Evolutionary conservation across 2,888 invertebrate genomes (phyloP).

Genomic region (Agrotis clavis): DNA sequence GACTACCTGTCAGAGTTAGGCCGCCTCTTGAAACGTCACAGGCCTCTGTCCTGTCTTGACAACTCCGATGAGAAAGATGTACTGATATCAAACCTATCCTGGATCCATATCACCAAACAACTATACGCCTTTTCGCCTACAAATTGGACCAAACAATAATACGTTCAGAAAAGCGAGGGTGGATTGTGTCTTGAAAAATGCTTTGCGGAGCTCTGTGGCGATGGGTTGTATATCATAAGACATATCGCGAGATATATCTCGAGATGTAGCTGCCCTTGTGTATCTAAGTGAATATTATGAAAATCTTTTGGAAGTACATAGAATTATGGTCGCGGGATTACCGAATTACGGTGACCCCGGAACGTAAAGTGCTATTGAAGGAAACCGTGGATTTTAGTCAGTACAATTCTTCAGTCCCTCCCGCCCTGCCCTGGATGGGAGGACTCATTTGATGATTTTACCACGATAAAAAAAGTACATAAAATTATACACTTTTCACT

Average conservation of each 20-base stretch:
- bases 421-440: too few species aligned
- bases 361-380: too few species aligned
- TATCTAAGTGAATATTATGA: constrained; percentile 58
- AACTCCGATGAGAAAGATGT: too few species aligned
- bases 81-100: not conserved
- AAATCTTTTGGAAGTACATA: constrained; percentile 15
- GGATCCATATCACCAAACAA: not conserved
- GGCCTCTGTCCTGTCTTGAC: too few species aligned
- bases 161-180: constrained; percentile 82
- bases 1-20: too few species aligned
- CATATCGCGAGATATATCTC: constrained; percentile 69
- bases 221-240: constrained; percentile 74
- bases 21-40: too few species aligned
- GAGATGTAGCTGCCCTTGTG: constrained; percentile 63
- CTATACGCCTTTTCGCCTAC: constrained; percentile 14
- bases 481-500: too few species aligned
- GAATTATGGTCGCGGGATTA: not conserved
- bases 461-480: too few species aligned
- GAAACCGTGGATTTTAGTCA: too few species aligned
- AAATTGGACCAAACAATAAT: constrained; percentile 72
- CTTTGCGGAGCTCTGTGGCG: constrained; percentile 77
- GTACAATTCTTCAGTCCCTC: too few species aligned
- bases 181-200: constrained; percentile 88
- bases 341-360: too few species aligned
- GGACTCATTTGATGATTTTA: too few species aligned